A percentile compares a stretch with the other conserved stretches of the same genome.
phyloP scores from a whole-genome alignment of 1,140 invertebrate genomes.

The Nomia melanderi region DNA sequence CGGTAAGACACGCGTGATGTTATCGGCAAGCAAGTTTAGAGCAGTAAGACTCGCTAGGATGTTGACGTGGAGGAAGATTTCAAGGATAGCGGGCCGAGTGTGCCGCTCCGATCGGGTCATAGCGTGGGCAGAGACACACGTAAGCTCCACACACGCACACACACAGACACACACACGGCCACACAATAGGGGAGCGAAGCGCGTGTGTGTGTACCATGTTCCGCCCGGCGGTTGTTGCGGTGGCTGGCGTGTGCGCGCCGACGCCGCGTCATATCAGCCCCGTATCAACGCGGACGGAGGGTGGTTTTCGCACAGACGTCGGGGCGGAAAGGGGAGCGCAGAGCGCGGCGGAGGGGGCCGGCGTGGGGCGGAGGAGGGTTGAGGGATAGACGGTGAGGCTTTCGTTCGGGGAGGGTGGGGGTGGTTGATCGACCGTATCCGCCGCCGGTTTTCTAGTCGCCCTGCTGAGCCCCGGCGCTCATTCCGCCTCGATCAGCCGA shows the following conservation, averaged over 20 bases:
- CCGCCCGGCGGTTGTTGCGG: too few species aligned
- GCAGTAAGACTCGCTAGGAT: too few species aligned
- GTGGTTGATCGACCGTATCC: slow-evolving; percentile 74
- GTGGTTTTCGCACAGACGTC: too few species aligned
- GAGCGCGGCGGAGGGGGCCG: too few species aligned
- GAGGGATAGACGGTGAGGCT: background rate
- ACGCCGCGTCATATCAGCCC: slow-evolving; percentile 5
- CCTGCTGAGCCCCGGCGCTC: slow-evolving; percentile 60
- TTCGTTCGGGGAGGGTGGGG: slow-evolving; percentile 49
- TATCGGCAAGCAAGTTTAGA: too few species aligned
- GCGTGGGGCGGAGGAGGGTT: background rate
- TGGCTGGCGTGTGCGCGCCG: background rate
- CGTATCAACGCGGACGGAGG: too few species aligned
- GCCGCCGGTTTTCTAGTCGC: slow-evolving; percentile 63
- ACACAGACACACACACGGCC: slow-evolving; percentile 24
- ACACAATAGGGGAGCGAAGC: background rate
- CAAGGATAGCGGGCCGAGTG: too few species aligned
- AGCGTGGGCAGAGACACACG: slow-evolving; percentile 57
- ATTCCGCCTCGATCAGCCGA: slow-evolving; percentile 68
- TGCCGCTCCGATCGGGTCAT: slow-evolving; percentile 46
- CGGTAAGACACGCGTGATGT: too few species aligned
- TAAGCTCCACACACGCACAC: slow-evolving; percentile 20
- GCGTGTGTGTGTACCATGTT: background rate
- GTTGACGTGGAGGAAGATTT: background rate
- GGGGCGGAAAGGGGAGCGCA: too few species aligned